Percentiles rank a stretch among this genome's conserved stretches.
Conservation (phyloP, 1,140 invertebrate species). For the Heliconius congener region DNA sequence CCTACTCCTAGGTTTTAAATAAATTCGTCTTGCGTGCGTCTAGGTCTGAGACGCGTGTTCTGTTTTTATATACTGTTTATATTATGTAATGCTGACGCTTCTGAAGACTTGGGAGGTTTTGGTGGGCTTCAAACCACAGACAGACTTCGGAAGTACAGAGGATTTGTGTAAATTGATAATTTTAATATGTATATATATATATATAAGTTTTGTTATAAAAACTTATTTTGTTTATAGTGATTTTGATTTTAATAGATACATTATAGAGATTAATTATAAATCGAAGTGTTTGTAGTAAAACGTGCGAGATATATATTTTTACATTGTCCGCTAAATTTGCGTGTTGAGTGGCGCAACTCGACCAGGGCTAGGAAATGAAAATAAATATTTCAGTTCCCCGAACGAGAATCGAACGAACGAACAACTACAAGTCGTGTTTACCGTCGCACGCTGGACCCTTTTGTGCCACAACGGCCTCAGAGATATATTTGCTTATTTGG, state of each 20-base stretch:
- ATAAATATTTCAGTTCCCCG: too few relatives aligned
- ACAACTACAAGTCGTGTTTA: too few relatives aligned
- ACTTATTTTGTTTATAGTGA: not conserved
- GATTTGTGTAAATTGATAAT: not conserved
- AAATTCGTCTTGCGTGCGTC: not conserved
- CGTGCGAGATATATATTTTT: too few relatives aligned
- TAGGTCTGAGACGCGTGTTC: not conserved
- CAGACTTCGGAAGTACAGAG: not conserved
- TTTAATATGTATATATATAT: not conserved
- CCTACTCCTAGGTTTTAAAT: not conserved
- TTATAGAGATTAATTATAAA: too few relatives aligned
- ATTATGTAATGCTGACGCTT: slow-evolving; percentile 50
- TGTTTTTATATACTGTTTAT: not conserved
- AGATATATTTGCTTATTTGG: too few relatives aligned
- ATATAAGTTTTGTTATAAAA: not conserved
- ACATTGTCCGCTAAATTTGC: too few relatives aligned
- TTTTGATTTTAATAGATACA: not conserved
- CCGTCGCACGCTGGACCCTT: too few relatives aligned
- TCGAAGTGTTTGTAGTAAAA: too few relatives aligned
- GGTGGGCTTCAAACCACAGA: slow-evolving; percentile 22
- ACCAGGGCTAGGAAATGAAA: too few relatives aligned
- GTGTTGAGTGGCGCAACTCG: too few relatives aligned
- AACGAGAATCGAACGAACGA: too few relatives aligned
- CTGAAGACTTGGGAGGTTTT: slow-evolving; percentile 54
- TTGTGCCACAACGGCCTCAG: too few relatives aligned